Evolutionary conservation across 1,140 invertebrate species (phyloP), one percentile per base, ranked within the genome.

Genomic region (Ruditapes philippinarum): DNA sequence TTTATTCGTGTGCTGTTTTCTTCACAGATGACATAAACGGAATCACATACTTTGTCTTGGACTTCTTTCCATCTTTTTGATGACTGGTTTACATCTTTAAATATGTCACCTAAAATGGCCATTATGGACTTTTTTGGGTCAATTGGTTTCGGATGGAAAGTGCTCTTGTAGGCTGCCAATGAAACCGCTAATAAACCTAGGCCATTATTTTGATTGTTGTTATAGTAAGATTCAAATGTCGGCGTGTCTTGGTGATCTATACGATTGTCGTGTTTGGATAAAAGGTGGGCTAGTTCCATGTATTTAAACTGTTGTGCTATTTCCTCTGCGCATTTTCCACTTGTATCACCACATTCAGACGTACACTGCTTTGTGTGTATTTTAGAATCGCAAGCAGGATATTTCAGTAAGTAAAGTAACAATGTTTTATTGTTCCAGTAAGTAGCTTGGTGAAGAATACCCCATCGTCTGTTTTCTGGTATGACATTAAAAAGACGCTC

Each of bases 401-500:
- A 87, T 42, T 78, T 60, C 25, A 87, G 54, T n/a, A 87, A 4
- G 22, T 42, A 78, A 19, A 40, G 45, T 17, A 78, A 38, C 28
- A 78, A 62, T 19, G 60, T 33, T 1, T 51, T 45, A 87, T 78
- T 38, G 7, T 87, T 74, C 84, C 84, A 87, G 38, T 60, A 87
- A 5, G 78, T 73, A 28, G 84, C 84, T 60, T 87, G 84, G 28
- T 87, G 70, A 11, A 87, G 33, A 40, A n/a, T n/a, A n/a, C n/a
- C n/a, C n/a, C n/a, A n/a, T n/a, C n/a, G n/a, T n/a, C n/a, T n/a
- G n/a, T n/a, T n/a, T n/a, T n/a, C n/a, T n/a, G n/a, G n/a, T n/a
- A n/a, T n/a, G n/a, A n/a, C n/a, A n/a, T n/a, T n/a, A n/a, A n/a
- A n/a, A n/a, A n/a, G n/a, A n/a, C n/a, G n/a, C n/a, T n/a, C n/a